phyloP scores from a whole-genome alignment of 1,140 invertebrate genomes.

The Ips typographus region DNA sequence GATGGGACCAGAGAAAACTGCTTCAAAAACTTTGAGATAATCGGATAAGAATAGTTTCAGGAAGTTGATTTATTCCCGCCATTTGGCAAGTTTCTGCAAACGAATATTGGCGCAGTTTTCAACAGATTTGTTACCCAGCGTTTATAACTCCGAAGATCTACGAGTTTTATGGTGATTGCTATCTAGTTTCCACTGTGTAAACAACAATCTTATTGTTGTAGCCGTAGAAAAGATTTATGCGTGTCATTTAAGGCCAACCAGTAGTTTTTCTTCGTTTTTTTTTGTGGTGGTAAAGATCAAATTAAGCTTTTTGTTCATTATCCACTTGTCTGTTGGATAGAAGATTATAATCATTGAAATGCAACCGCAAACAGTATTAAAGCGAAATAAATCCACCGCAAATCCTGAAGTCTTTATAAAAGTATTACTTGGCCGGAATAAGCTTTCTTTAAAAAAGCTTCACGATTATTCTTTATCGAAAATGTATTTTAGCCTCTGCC shows the following conservation, averaged over 20 bases:
- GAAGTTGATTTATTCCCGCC: conserved; percentile 30
- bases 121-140: conserved; percentile 22
- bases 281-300: too few relatives aligned
- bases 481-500: neutral
- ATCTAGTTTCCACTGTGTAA: conserved; percentile 15
- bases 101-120: conserved; percentile 33
- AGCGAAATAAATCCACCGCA: too few relatives aligned
- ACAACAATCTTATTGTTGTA: conserved; percentile 23
- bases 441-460: neutral
- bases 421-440: neutral
- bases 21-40: conserved; percentile 26
- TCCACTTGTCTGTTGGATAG: too few relatives aligned
- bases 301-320: too few relatives aligned
- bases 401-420: neutral
- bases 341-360: too few relatives aligned
- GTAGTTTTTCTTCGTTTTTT: too few relatives aligned
- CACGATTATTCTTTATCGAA: neutral
- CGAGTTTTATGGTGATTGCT: conserved; percentile 29
- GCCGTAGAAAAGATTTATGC: conserved; percentile 14
- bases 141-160: conserved; percentile 29
- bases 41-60: conserved; percentile 31
- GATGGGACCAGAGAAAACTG: conserved; percentile 6
- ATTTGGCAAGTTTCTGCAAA: conserved; percentile 30
- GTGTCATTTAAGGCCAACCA: too few relatives aligned
- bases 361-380: too few relatives aligned